Conservation (phyloP, 2,797 vertebrate genomes). For the Bufotes viridis region DNA sequence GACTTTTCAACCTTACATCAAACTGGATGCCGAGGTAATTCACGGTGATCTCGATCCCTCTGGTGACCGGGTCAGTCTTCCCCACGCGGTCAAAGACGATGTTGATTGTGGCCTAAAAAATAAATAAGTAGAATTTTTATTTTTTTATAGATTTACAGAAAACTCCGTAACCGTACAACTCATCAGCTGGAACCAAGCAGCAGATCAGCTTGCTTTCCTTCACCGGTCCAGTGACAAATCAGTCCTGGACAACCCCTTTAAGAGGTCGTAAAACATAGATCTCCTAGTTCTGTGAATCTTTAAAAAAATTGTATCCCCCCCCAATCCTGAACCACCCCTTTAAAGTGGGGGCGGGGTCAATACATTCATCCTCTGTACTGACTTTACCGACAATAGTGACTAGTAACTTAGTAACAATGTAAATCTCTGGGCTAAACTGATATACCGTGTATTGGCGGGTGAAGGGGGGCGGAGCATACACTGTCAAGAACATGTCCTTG, state of each 20-base stretch:
- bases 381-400: neutral
- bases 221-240: too few relatives aligned
- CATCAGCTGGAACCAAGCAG: too few relatives aligned
- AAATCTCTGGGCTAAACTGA: neutral
- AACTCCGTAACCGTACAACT: too few relatives aligned
- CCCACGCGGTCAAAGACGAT: conserved; percentile 98
- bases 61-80: conserved; percentile 97
- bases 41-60: conserved; percentile 99
- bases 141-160: too few relatives aligned
- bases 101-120: conserved; percentile 93
- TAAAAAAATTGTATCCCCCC: too few relatives aligned
- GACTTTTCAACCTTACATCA: conserved; percentile 82
- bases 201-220: too few relatives aligned
- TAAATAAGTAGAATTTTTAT: conserved; percentile 46
- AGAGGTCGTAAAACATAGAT: too few relatives aligned
- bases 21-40: conserved; percentile 98
- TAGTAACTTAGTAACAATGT: too few relatives aligned
- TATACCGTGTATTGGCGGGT: neutral
- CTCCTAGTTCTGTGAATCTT: too few relatives aligned
- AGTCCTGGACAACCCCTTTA: too few relatives aligned
- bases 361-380: neutral
- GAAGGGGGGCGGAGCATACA: neutral
- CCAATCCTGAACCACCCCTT: too few relatives aligned
- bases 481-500: neutral
- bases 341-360: too few relatives aligned